Conservation (phyloP, 2,888 invertebrate species). For the Caenorhabditis panamensis region DNA sequence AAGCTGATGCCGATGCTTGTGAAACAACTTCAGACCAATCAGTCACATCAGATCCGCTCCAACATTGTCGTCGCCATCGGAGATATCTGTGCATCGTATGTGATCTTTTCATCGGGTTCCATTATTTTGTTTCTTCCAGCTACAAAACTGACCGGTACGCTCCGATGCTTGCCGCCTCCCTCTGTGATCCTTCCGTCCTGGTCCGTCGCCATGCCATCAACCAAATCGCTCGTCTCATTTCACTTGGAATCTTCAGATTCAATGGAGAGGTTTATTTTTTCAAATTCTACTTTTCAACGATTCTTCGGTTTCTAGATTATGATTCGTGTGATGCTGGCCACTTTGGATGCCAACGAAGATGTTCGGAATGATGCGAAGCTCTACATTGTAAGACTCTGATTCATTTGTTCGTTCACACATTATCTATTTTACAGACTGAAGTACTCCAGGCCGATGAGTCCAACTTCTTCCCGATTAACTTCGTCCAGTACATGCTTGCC, state of each 20-base stretch:
- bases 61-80: constrained; percentile 51
- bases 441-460: constrained; percentile 49
- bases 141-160: constrained; percentile 56
- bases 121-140: constrained; percentile 15
- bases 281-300: neutral
- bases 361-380: constrained; percentile 56
- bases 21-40: constrained; percentile 51
- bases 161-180: constrained; percentile 39
- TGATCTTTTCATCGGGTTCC: neutral
- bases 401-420: neutral
- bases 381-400: constrained; percentile 35
- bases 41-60: constrained; percentile 53
- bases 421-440: constrained; percentile 37
- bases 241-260: constrained; percentile 50
- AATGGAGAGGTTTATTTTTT: constrained; percentile 34
- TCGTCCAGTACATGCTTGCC: constrained; percentile 58
- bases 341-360: constrained; percentile 54
- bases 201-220: constrained; percentile 59
- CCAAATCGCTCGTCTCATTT: constrained; percentile 55
- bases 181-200: constrained; percentile 59
- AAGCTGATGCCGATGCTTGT: constrained; percentile 54
- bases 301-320: constrained; percentile 26
- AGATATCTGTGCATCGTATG: constrained; percentile 46
- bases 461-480: constrained; percentile 43
- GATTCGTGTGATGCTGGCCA: constrained; percentile 59